Conservation (phyloP, 2,797 vertebrate species). For the Myoxocephalus aenaeus region DNA sequence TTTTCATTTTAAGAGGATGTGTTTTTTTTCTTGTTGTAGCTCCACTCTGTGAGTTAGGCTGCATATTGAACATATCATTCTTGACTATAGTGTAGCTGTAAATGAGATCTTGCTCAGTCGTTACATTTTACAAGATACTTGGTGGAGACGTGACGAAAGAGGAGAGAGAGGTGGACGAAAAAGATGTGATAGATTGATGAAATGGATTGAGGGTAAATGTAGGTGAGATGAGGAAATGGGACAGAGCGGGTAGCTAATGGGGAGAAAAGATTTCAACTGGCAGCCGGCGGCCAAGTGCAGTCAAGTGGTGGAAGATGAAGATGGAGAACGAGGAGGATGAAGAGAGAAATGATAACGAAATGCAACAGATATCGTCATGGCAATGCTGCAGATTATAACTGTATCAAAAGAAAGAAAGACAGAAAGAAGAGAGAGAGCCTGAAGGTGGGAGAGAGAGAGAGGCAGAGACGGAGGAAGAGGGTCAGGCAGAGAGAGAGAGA, state of each 20-base stretch:
- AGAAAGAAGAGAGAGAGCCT: not conserved
- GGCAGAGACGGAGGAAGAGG: not conserved
- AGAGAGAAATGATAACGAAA: constrained; percentile 1
- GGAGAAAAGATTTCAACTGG: constrained; percentile 30
- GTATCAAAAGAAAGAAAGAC: not conserved
- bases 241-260: constrained; percentile 32
- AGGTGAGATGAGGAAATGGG: not conserved
- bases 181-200: constrained; percentile 19
- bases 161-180: constrained; percentile 2
- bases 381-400: constrained; percentile 8
- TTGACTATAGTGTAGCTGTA: not conserved
- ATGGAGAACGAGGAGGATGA: constrained; percentile 11
- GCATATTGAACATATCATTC: not conserved
- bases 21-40: not conserved
- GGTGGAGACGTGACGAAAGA: constrained; percentile 11
- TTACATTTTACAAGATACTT: not conserved
- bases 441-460: not conserved
- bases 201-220: constrained; percentile 11
- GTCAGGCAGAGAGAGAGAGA: not conserved
- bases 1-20: not conserved
- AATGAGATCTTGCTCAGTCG: not conserved
- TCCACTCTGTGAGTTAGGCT: not conserved
- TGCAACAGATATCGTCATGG: constrained; percentile 2
- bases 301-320: constrained; percentile 5
- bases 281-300: constrained; percentile 24